Evolutionary conservation across 1,140 invertebrate genomes (phyloP), one percentile per base, ranked within the genome.

Genomic region (Thalassaphorura encarpata): DNA sequence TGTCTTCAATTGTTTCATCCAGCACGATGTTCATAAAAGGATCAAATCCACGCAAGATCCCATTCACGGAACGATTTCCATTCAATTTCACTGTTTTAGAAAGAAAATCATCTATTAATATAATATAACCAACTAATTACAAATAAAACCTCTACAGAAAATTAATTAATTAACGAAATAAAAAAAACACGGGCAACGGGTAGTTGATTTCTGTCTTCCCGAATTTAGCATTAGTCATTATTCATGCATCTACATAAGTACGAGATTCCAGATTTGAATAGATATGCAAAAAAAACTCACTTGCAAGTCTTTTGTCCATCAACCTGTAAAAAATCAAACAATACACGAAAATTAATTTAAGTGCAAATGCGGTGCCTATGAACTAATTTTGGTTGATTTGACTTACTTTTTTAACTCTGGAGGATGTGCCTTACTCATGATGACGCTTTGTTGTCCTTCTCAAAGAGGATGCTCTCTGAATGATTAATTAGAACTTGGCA

Each of bases 11-110:
- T 2, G 83, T 85, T 73, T 97, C 92, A 70, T 93, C 94, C 15
- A 98, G 78, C 0, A 97, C 93, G 51, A 97, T 79, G 69, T 97
- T 99, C 96, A 99, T 99, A 69, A 99, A 99, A 0, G 96, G 96
- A 77, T 99, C 96, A 72, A 97, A 99, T 3, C 96, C 96, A 67
- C 96, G 78, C 23, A 99, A 75, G 55, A 97, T 91, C 4, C 96
- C 96, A 54, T 80, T 83, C 13, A 99, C 89, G 43, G 83, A 80
- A 39, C 96, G 77, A 13, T 88, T 88, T 19, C 89, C 93, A 75
- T 98, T 98, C 15, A 98, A 71, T 74, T 95, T 96, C 28, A 96
- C 81, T 83, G 61, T 21, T 72, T n/a, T n/a, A n/a, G 73, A 52
- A 51, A 51, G 62, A 58, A 68, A 57, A 49, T 6, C 24, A n/a